Base-by-base conservation (phyloP, 2,113 vertebrate genomes). In the Siniperca knerii region DNA sequence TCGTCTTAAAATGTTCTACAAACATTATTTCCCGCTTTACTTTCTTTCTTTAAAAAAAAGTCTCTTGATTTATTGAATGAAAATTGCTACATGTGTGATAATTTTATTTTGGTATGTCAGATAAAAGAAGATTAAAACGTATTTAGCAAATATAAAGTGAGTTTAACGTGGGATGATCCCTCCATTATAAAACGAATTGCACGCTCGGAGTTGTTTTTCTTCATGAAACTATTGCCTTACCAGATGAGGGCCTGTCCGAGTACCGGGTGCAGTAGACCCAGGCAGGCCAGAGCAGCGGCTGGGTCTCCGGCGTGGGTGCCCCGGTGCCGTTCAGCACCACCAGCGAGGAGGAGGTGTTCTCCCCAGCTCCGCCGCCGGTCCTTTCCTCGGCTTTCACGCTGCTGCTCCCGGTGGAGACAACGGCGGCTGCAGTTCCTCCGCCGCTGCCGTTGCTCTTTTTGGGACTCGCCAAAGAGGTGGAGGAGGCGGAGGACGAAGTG, bases 211-310 rank as follows among this genome's bases (percentile, higher is more conserved):
- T 44, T 25, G 44, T 6, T 33, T 21, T 35, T 67, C 48, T 80
- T 65, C 81, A 29, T 72, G 73, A 72, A 89, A 75, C 87, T 92
- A 18, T 83, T 67, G 90, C 76, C 97, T 97, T 97, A 98, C 97
- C 98, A 97, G 98, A 99, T 88, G 98, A 99, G 71, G 97, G 98
- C 89, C 98, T 94, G 92, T 98, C 98, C 40, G 98, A 99, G 91
- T 98, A 99, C 71, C 98, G 96, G 77, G 98, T 99, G 93, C 98
- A 99, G 91, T 99, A 99, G 81, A 99, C 98, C 98, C 98, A 99
- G 15, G 98, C 98, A 6, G 97, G 98, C 98, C 98, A 99, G 8
- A 98, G 96, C 92, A 98, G 94, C 79, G 96, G 96, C 85, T 97
- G 97, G 40, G 20, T 93, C 86, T 97, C 97, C 64, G 94, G 94